Conservation (phyloP, 23 tunicate genomes). For the Oikopleura vanhoeffeni region DNA sequence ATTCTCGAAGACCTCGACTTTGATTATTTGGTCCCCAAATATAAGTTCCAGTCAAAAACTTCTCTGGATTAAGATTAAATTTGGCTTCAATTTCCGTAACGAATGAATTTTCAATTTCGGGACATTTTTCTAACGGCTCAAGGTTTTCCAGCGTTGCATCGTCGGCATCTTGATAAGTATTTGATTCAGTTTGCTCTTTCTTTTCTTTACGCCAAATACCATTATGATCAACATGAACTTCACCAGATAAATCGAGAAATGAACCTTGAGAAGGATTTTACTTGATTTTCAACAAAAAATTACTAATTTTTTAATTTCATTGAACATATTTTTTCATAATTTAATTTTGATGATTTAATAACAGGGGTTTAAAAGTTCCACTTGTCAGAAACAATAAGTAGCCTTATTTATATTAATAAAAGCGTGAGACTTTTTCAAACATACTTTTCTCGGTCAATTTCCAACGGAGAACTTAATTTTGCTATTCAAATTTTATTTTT, state of each 20-base stretch:
- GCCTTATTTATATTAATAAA: too few species aligned
- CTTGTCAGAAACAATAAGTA: too few species aligned
- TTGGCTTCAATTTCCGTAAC: background rate
- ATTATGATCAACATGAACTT: background rate
- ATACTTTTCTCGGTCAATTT: too few species aligned
- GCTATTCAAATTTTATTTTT: too few species aligned
- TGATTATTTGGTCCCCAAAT: constrained; percentile 15
- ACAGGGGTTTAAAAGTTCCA: too few species aligned
- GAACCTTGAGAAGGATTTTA: too few species aligned
- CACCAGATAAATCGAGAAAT: background rate
- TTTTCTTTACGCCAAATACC: constrained; percentile 9
- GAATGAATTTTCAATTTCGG: background rate
- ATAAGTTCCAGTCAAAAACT: background rate
- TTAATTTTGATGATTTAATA: too few species aligned
- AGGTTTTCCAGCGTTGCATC: background rate
- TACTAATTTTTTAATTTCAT: too few species aligned
- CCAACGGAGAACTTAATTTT: too few species aligned
- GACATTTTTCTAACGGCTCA: background rate
- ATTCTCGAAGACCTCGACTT: background rate
- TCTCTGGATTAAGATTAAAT: background rate
- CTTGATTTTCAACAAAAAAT: too few species aligned
- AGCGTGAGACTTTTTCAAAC: too few species aligned
- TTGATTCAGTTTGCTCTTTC: background rate
- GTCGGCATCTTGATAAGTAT: background rate
- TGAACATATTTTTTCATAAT: too few species aligned